Percentiles rank a stretch among this genome's conserved stretches.
phyloP scores from a whole-genome alignment of 2,797 vertebrate genomes.

The Paedocypris micromegethes region DNA sequence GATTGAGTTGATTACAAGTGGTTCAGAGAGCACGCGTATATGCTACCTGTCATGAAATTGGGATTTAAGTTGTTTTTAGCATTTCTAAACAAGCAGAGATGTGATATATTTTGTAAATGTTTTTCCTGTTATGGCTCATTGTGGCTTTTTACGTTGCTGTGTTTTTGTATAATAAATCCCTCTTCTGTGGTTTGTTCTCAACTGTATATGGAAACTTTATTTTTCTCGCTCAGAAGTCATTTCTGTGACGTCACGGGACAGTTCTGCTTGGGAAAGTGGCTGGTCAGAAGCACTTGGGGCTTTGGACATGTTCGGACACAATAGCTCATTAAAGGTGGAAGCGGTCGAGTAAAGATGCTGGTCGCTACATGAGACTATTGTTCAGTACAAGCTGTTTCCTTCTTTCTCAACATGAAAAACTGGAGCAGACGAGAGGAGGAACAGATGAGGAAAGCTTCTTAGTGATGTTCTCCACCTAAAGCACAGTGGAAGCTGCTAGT shows the following conservation, averaged over 20 bases:
- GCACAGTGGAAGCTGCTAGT: not conserved
- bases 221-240: too few relatives aligned
- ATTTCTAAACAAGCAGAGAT: too few relatives aligned
- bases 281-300: slow-evolving; percentile 48
- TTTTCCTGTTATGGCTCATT: too few relatives aligned
- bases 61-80: too few relatives aligned
- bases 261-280: slow-evolving; percentile 48
- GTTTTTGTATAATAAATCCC: too few relatives aligned
- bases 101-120: too few relatives aligned
- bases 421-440: slow-evolving; percentile 27
- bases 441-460: not conserved
- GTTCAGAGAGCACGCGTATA: too few relatives aligned
- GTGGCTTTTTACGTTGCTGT: too few relatives aligned
- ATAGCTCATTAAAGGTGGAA: slow-evolving; percentile 51
- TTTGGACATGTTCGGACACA: slow-evolving; percentile 39
- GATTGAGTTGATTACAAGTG: too few relatives aligned
- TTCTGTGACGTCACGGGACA: not conserved
- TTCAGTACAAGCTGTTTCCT: slow-evolving; percentile 51
- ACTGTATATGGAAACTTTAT: too few relatives aligned
- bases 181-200: too few relatives aligned
- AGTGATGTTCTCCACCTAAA: not conserved
- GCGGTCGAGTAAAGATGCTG: not conserved
- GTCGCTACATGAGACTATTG: slow-evolving; percentile 57
- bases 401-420: slow-evolving; percentile 51
- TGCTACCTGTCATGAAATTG: too few relatives aligned